These are phyloP conservation scores for Siniperca undulata DNA, from an alignment of 2,797 vertebrate species.

Conservation along the genomic window DNA sequence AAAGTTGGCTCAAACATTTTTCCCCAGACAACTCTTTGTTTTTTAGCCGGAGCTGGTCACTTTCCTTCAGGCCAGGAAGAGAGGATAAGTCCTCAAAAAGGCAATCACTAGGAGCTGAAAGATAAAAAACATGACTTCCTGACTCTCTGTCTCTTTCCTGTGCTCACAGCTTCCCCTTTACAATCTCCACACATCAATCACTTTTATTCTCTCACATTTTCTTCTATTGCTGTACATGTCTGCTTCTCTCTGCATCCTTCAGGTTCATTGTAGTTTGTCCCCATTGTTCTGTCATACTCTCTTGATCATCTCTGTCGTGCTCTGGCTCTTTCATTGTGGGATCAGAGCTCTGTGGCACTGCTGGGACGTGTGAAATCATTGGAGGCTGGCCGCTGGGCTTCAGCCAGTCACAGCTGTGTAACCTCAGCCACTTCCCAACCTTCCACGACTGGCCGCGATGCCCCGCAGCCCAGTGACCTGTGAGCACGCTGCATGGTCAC, in stretches of 20 bases:
- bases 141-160: constrained; percentile 25
- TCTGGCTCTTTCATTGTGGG: constrained; percentile 41
- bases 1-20: neutral
- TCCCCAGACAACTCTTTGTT: neutral
- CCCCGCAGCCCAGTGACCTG: constrained; percentile 60
- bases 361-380: constrained; percentile 48
- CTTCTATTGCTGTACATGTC: neutral
- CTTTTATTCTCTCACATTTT: constrained; percentile 2
- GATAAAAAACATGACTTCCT: constrained; percentile 59
- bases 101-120: constrained; percentile 29
- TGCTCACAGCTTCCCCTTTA: constrained; percentile 34
- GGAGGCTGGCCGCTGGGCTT: constrained; percentile 41
- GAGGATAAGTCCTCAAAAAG: constrained; percentile 32
- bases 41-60: neutral
- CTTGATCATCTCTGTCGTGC: constrained; percentile 52
- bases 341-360: constrained; percentile 47
- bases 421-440: constrained; percentile 65
- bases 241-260: constrained; percentile 28
- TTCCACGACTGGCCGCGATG: constrained; percentile 47
- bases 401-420: constrained; percentile 74
- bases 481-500: constrained; percentile 44
- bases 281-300: constrained; percentile 63
- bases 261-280: constrained; percentile 41
- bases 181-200: constrained; percentile 53
- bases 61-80: constrained; percentile 33